Evolutionary conservation across 2,888 invertebrate species (phyloP), one percentile per base, ranked within the genome.

Genomic region (Horisme vitalbata): DNA sequence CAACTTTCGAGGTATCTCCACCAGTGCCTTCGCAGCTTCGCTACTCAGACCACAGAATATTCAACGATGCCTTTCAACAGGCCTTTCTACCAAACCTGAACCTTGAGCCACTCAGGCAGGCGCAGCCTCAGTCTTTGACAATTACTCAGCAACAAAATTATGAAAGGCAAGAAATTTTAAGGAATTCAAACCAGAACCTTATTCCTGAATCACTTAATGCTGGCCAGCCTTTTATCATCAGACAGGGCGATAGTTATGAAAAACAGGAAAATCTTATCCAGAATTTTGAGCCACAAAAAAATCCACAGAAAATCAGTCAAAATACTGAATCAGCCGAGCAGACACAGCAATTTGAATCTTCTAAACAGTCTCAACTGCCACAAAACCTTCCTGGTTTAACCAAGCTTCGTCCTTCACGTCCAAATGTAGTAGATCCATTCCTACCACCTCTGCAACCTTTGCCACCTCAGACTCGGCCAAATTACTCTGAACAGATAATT

Each of bases 1-100:
- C 77, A 15, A 73, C 72, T 11, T 85, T 81, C 53, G 79, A 86
- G 57, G 70, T 86, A 12, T 82, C 83, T 13, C 67, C 71, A 2
- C 78, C 82, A 6, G 69, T 86, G 12, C 71, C 77, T 11, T 81
- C 86, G 4, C 79, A 83, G 48, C 65, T 84, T 23, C 80, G 81
- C 1, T 83, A 84, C 62, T 56, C 76, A 0, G 82, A 83, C 34
- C 75, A 75, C 60, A 76, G 79, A 39, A 59, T 73, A 21, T 65
- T 69, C 14, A 65, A 73, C 33, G 68, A 71, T 30, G 63, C 57
- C 15, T 58, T 60, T 7, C 53, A 54, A 4, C 14, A 63, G 63
- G 46, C 48, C 34, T 30, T 28, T 12, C 37, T 39, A 4, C 34
- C 32, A 10, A 39, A 49, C 10, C 9, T 9, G 1, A 36, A 38